phyloP scores from a whole-genome alignment of 1,140 invertebrate genomes.

The Venturia canescens region DNA sequence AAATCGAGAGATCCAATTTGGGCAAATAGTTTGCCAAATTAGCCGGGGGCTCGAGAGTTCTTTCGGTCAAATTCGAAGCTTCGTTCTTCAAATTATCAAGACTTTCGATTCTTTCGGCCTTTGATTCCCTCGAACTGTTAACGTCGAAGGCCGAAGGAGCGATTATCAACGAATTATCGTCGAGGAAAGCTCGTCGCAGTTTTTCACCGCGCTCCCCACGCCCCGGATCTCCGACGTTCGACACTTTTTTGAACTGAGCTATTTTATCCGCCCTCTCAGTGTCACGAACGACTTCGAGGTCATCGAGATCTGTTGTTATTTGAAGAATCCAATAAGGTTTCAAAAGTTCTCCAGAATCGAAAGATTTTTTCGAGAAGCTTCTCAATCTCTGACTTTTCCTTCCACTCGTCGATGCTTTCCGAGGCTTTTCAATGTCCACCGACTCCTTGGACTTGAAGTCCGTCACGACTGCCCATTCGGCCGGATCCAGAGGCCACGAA shows the following conservation, averaged over 20 bases:
- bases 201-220: constrained; percentile 53
- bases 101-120: neutral
- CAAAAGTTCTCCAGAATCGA: neutral
- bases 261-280: constrained; percentile 55
- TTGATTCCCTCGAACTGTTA: neutral
- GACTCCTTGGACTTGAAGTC: constrained; percentile 40
- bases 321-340: constrained; percentile 60
- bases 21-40: constrained; percentile 36
- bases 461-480: constrained; percentile 59
- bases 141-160: neutral
- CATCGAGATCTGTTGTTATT: constrained; percentile 43
- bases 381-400: constrained; percentile 22
- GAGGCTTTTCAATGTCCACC: neutral
- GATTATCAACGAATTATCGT: constrained; percentile 25
- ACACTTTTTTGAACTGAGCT: constrained; percentile 56
- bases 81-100: neutral
- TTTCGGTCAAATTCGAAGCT: neutral
- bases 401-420: neutral
- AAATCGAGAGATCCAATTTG: constrained; percentile 50
- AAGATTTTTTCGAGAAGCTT: constrained; percentile 18
- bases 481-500: constrained; percentile 62
- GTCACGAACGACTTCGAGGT: constrained; percentile 58
- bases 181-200: constrained; percentile 57
- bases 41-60: constrained; percentile 46
- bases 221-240: constrained; percentile 58